Evolutionary conservation across 2,113 vertebrate genomes (phyloP).

Genomic region (Chaenogobius annularis): DNA sequence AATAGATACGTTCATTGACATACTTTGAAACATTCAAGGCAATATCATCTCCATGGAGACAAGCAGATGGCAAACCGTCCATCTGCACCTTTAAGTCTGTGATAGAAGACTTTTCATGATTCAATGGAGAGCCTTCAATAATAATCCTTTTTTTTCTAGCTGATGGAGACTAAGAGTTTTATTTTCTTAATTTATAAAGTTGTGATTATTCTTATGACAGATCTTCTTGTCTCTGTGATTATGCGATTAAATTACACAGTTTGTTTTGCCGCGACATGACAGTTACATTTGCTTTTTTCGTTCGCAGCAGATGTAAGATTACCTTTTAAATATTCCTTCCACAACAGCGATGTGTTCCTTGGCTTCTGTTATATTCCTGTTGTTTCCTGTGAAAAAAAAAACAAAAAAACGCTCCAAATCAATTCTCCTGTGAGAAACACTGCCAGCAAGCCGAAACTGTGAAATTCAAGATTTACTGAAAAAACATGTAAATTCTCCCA

Average conservation of each 20-base stretch:
- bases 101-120: too few relatives aligned
- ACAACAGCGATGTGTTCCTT: slow-evolving; percentile 5
- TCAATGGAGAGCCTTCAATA: too few relatives aligned
- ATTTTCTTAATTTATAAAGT: neutral
- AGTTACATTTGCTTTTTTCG: neutral
- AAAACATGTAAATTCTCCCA: neutral
- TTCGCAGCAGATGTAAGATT: slow-evolving; percentile 7
- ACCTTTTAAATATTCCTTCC: neutral
- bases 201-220: neutral
- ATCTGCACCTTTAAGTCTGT: too few relatives aligned
- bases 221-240: neutral
- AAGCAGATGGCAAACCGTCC: too few relatives aligned
- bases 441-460: neutral
- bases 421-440: neutral
- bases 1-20: too few relatives aligned
- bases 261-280: neutral
- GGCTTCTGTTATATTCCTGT: slow-evolving; percentile 7
- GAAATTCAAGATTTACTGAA: neutral
- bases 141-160: too few relatives aligned
- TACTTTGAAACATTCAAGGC: too few relatives aligned
- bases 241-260: neutral
- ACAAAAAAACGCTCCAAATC: neutral
- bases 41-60: too few relatives aligned
- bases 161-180: too few relatives aligned
- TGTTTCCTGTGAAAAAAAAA: slow-evolving; percentile 15